A percentile compares a stretch with the other conserved stretches of the same genome.
phyloP scores from a whole-genome alignment of 2,797 vertebrate genomes.

The Malacoraja senta region DNA sequence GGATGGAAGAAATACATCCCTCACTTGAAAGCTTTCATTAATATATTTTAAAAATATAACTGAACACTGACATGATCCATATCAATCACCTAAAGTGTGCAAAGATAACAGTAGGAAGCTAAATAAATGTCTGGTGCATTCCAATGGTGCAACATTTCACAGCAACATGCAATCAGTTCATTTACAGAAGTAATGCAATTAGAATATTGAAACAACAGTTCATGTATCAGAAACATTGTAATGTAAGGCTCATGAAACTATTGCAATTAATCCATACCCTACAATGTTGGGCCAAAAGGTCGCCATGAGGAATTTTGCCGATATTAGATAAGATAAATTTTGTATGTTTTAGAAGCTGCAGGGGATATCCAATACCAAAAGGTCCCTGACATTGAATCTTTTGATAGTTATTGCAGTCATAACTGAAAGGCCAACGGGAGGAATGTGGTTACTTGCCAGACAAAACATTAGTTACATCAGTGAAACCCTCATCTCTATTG shows the following conservation, averaged over 20 bases:
- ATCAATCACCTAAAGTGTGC: neutral
- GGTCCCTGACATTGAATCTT: neutral
- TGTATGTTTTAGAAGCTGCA: neutral
- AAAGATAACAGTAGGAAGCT: neutral
- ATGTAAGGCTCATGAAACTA: neutral
- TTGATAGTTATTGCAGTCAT: neutral
- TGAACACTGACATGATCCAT: neutral
- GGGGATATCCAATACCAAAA: slow-evolving; percentile 4
- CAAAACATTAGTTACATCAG: neutral
- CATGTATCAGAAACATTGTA: slow-evolving; percentile 1
- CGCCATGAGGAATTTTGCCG: neutral
- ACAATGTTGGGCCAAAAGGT: neutral
- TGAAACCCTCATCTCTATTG: neutral
- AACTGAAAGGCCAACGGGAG: neutral
- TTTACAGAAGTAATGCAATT: neutral
- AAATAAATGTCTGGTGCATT: slow-evolving; percentile 1
- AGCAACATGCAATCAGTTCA: neutral
- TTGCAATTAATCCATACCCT: neutral
- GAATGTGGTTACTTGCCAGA: neutral
- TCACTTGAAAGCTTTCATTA: neutral
- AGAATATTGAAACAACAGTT: neutral
- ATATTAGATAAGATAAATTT: neutral
- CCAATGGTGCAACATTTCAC: neutral
- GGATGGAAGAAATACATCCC: neutral
- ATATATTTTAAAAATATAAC: too few relatives aligned